These are phyloP conservation scores for Scomber scombrus DNA, from an alignment of 2,113 vertebrate species.

Conservation along the genomic window DNA sequence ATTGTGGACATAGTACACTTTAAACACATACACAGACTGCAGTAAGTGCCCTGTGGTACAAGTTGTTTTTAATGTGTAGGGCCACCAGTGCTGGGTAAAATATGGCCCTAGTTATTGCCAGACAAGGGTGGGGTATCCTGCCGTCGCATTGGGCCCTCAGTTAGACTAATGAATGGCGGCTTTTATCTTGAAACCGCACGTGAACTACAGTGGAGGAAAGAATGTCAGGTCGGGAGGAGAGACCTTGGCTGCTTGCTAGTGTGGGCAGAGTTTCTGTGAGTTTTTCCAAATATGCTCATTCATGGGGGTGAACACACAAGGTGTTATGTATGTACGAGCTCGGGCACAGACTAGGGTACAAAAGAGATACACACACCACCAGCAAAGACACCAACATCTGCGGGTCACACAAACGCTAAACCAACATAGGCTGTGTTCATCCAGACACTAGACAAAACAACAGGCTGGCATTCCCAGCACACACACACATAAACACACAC, in stretches of 20 bases:
- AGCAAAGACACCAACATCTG: constrained; percentile 38
- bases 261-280: constrained; percentile 36
- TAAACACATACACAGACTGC: constrained; percentile 25
- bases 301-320: constrained; percentile 25
- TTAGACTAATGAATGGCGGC: constrained; percentile 80
- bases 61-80: constrained; percentile 50
- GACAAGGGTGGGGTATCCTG: constrained; percentile 81
- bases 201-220: constrained; percentile 73
- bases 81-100: constrained; percentile 62
- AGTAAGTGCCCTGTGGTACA: constrained; percentile 12
- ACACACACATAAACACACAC: background rate
- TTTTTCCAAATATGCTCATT: constrained; percentile 52
- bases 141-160: constrained; percentile 50
- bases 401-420: constrained; percentile 61
- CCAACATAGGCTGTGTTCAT: constrained; percentile 38
- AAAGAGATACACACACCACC: constrained; percentile 14
- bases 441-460: constrained; percentile 67
- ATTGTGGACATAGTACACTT: background rate
- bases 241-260: constrained; percentile 36
- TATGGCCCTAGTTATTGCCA: constrained; percentile 59
- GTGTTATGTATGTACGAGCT: constrained; percentile 13
- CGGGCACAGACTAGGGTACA: constrained; percentile 1
- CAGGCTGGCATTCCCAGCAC: background rate
- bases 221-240: constrained; percentile 69
- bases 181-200: constrained; percentile 77